Evolutionary conservation across 2,113 vertebrate species (phyloP).

Genomic region (Sitta europaea): DNA sequence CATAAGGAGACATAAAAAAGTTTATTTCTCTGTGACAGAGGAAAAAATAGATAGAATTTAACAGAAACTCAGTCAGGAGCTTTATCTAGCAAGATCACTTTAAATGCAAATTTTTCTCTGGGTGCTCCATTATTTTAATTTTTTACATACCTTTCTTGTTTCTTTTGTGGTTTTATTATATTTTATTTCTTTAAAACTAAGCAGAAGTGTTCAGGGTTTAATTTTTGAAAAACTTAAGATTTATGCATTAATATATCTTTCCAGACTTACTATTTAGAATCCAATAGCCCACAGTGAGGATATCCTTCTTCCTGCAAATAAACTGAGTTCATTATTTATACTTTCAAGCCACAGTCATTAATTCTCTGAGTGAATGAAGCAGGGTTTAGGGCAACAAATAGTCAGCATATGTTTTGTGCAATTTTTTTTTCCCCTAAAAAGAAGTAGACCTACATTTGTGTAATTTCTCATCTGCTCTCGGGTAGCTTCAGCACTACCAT

Average conservation of each 20-base stretch:
- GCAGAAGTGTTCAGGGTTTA: not conserved
- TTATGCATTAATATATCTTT: not conserved
- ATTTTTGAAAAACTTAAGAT: not conserved
- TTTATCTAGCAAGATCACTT: not conserved
- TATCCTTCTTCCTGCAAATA: not conserved
- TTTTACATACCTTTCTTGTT: rapidly evolving
- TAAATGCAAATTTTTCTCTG: not conserved
- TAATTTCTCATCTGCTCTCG: not conserved
- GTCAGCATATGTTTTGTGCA: not conserved
- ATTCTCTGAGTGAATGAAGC: not conserved
- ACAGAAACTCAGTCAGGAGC: not conserved
- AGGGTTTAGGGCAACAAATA: not conserved
- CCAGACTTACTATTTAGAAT: not conserved
- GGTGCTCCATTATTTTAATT: not conserved
- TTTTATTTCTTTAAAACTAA: not conserved
- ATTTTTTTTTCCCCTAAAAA: not conserved
- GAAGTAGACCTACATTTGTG: not conserved
- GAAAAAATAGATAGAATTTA: not conserved
- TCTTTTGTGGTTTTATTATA: too few species aligned
- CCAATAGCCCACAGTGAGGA: not conserved
- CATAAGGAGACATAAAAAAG: not conserved
- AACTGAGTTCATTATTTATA: not conserved
- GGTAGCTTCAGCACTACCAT: not conserved
- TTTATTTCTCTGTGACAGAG: not conserved
- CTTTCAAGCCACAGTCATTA: not conserved